These are phyloP conservation scores for Emydura subglobosa DNA, from an alignment of 2,113 vertebrate genomes.

Conservation along the genomic window DNA sequence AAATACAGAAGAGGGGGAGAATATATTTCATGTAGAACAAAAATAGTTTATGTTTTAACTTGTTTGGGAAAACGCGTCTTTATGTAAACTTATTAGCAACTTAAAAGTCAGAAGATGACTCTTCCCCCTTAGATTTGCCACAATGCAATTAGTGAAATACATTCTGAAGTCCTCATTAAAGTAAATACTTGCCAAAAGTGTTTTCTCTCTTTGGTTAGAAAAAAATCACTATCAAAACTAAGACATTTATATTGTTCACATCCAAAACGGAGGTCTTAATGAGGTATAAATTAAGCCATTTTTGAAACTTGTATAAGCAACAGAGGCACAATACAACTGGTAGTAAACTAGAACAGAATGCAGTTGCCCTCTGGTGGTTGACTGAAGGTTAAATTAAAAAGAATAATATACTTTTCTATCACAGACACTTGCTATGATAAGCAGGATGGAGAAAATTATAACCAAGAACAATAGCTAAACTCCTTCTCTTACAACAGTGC, in stretches of 20 bases:
- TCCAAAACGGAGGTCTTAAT: background rate
- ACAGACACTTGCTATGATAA: background rate
- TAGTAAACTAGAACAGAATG: background rate
- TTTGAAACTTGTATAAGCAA: background rate
- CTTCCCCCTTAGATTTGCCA: background rate
- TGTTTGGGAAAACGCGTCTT: background rate
- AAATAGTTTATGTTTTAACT: background rate
- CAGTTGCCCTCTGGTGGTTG: constrained; percentile 42
- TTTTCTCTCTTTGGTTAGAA: background rate
- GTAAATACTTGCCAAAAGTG: background rate
- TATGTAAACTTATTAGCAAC: background rate
- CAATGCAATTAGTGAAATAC: background rate
- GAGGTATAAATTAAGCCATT: background rate
- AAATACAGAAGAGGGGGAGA: background rate
- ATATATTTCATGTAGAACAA: background rate
- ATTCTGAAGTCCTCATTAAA: background rate
- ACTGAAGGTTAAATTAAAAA: background rate
- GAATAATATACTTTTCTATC: background rate
- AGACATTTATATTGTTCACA: background rate
- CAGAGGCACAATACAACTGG: background rate
- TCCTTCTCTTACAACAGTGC: accelerated
- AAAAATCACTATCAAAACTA: background rate
- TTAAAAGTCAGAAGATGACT: background rate
- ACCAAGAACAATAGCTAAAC: background rate
- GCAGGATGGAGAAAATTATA: background rate